These are phyloP conservation scores for Ceyx cyanopectus DNA, from an alignment of 2,113 vertebrate genomes.

Conservation along the genomic window DNA sequence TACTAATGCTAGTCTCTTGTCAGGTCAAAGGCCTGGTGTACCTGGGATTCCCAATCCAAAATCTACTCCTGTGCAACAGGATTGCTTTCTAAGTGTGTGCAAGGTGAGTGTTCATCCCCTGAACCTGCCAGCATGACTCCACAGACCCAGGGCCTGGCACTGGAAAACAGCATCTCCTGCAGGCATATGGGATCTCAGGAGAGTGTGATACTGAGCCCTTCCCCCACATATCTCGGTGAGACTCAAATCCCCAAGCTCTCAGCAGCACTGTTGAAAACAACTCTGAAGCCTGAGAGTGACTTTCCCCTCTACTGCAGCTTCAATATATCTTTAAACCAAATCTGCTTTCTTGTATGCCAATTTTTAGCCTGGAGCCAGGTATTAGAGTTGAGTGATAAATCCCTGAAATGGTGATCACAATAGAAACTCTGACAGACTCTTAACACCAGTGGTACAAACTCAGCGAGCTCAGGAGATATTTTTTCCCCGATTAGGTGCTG, in stretches of 20 bases:
- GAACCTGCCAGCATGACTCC: neutral
- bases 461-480: neutral
- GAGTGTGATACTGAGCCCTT: fast-evolving
- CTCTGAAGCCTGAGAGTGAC: neutral
- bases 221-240: fast-evolving
- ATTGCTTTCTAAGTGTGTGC: neutral
- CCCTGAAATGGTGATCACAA: conserved; percentile 67
- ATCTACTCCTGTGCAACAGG: neutral
- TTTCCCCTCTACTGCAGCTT: conserved; percentile 36
- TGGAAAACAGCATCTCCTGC: neutral
- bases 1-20: neutral
- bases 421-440: conserved; percentile 71
- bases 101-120: neutral
- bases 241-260: neutral
- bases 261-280: neutral
- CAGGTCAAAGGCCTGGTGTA: neutral
- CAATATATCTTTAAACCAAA: conserved; percentile 59
- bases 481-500: neutral
- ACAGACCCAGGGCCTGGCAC: neutral
- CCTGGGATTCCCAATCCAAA: neutral
- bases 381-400: conserved; percentile 77
- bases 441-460: conserved; percentile 42
- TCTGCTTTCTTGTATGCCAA: conserved; percentile 61
- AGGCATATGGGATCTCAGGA: neutral
- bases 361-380: conserved; percentile 73